phyloP scores from a whole-genome alignment of 35 echinoderm and acorn worm species.

The Ophioderma brevispina region DNA sequence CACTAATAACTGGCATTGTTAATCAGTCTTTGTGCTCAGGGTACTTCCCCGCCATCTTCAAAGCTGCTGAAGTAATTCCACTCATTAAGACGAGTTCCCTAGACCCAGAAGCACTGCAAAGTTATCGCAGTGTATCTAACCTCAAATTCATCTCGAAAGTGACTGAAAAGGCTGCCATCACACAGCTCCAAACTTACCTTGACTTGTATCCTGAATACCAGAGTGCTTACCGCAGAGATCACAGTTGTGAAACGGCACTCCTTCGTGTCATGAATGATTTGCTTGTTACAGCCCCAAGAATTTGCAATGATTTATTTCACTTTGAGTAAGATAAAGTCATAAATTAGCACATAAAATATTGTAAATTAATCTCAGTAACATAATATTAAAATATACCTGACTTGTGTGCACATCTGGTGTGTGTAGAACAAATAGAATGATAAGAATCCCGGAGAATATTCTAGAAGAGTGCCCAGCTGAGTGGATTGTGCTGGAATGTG shows the following conservation, averaged over 20 bases:
- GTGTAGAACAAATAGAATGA: no score
- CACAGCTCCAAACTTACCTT: constrained; percentile 8
- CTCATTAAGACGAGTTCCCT: constrained; percentile 25
- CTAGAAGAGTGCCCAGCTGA: no score
- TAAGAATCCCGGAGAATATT: no score
- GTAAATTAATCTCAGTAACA: no score
- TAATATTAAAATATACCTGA: no score
- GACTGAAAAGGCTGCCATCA: constrained; percentile 29
- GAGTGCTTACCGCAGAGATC: constrained; percentile 50
- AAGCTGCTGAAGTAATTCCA: constrained; percentile 47
- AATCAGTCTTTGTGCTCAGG: constrained; percentile 29
- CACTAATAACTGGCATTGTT: constrained; percentile 49
- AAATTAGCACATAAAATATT: no score
- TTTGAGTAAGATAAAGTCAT: no score
- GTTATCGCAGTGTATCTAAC: constrained; percentile 58
- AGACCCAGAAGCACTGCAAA: constrained; percentile 29
- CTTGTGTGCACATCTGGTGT: no score
- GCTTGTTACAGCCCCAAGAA: no score
- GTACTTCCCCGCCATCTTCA: constrained; percentile 6
- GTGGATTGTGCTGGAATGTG: no score
- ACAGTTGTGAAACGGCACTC: constrained; percentile 68
- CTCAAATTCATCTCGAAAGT: constrained; percentile 53
- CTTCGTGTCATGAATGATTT: constrained; percentile 59
- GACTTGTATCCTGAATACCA: constrained; percentile 16
- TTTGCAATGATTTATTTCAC: no score